Conservation (phyloP, 2,113 vertebrate species). For the Trichechus manatus region DNA sequence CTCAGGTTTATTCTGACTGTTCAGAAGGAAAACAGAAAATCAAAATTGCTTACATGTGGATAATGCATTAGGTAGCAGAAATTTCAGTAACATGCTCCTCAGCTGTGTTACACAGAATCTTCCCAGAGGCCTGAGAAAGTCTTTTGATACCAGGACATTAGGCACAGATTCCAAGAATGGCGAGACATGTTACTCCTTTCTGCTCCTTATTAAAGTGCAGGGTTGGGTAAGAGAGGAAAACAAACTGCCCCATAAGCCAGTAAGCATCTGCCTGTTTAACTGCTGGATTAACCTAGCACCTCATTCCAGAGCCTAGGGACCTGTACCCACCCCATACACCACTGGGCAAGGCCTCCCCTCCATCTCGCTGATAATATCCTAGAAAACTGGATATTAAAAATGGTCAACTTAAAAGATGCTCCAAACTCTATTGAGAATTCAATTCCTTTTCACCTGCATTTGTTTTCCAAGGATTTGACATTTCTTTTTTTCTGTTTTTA, state of each 20-base stretch:
- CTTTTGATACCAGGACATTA: not conserved
- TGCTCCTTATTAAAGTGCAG: not conserved
- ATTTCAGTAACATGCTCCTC: not conserved
- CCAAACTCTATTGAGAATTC: not conserved
- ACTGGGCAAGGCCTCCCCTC: not conserved
- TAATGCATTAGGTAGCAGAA: not conserved
- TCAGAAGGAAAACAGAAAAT: conserved; percentile 57
- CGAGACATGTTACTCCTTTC: not conserved
- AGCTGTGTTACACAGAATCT: not conserved
- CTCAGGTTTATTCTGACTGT: conserved; percentile 11
- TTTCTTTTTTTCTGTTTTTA: not conserved
- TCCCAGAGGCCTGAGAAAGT: not conserved
- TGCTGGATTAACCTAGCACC: not conserved
- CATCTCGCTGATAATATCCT: not conserved
- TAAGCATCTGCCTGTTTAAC: not conserved
- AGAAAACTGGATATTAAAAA: not conserved
- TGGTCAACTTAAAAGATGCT: not conserved
- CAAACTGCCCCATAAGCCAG: not conserved
- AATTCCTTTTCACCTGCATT: not conserved
- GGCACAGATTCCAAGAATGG: not conserved
- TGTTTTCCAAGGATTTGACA: not conserved
- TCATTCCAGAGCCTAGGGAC: not conserved
- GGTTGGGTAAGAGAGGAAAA: not conserved
- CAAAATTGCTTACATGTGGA: not conserved
- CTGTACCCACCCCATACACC: not conserved